A percentile compares a stretch with the other conserved stretches of the same genome.
These are phyloP conservation scores for Etia nguti DNA, from an alignment of 2,113 vertebrate species.

Conservation along the genomic window DNA sequence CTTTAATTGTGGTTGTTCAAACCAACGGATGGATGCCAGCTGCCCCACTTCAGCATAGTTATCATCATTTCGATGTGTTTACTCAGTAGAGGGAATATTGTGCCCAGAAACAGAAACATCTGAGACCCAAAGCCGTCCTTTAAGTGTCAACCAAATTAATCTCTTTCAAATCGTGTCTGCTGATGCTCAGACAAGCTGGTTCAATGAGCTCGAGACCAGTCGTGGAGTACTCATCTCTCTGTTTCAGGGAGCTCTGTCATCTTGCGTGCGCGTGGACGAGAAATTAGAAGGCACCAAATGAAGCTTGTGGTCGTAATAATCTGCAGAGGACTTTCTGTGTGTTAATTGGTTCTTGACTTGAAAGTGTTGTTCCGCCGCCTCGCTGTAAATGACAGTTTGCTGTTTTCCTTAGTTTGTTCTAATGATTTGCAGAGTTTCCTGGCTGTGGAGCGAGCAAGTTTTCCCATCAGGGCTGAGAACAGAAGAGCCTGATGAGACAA, in stretches of 20 bases:
- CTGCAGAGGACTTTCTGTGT: constrained; percentile 1
- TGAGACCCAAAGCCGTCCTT: not conserved
- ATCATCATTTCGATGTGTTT: constrained; percentile 8
- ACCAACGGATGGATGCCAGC: constrained; percentile 43
- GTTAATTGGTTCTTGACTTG: constrained; percentile 50
- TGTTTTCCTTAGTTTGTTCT: constrained; percentile 18
- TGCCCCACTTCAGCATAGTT: constrained; percentile 10
- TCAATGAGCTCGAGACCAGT: not conserved
- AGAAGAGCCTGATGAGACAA: not conserved
- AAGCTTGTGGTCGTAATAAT: constrained; percentile 29
- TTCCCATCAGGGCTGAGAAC: not conserved
- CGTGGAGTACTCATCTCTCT: not conserved
- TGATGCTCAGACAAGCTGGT: not conserved
- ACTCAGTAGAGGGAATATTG: constrained; percentile 12
- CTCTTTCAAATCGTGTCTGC: not conserved
- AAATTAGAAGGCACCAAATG: constrained; percentile 25
- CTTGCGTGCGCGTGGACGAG: not conserved
- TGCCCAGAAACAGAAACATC: not conserved
- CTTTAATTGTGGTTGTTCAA: constrained; percentile 43
- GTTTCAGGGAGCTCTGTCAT: constrained; percentile 8
- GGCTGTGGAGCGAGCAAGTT: not conserved
- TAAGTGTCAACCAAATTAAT: constrained; percentile 19
- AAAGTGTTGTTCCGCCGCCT: constrained; percentile 29
- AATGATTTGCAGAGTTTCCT: constrained; percentile 33
- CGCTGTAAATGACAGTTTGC: constrained; percentile 11